phyloP scores from a whole-genome alignment of 2,888 invertebrate species.

The Eremobia ochroleuca region DNA sequence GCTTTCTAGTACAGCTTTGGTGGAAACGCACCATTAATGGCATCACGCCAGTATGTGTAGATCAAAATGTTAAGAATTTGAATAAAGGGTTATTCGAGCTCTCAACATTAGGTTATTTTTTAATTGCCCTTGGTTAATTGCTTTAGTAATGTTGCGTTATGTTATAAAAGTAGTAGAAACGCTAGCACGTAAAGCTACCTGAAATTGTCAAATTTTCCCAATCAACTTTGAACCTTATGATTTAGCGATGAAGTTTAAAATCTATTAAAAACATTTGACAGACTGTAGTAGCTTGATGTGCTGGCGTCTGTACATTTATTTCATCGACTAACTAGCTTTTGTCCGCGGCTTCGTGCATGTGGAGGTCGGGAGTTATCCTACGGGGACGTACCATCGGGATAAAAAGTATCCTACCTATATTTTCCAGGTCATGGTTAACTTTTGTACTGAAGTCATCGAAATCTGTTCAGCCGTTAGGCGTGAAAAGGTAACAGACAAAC shows the following conservation, averaged over 20 bases:
- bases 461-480: not conserved
- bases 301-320: not conserved
- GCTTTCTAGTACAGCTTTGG: not conserved
- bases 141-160: slow-evolving; percentile 2
- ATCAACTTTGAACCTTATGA: too few species aligned
- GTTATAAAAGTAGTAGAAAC: too few species aligned
- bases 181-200: too few species aligned
- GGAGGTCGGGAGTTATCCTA: not conserved
- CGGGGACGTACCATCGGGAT: too few species aligned
- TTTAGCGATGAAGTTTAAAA: too few species aligned
- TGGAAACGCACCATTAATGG: slow-evolving; percentile 60
- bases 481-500: not conserved
- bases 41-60: slow-evolving; percentile 67
- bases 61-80: slow-evolving; percentile 71
- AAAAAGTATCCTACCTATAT: not conserved
- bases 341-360: not conserved
- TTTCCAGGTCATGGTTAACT: not conserved
- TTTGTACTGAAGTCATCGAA: not conserved
- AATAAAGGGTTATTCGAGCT: slow-evolving; percentile 59
- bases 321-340: not conserved
- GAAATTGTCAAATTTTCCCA: too few species aligned
- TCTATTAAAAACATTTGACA: too few species aligned
- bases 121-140: slow-evolving; percentile 28
- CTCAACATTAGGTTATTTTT: slow-evolving; percentile 54
- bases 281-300: too few species aligned